Evolutionary conservation across 2,113 vertebrate genomes (phyloP), one percentile per base, ranked within the genome.

Genomic region (Cromileptes altivelis): DNA sequence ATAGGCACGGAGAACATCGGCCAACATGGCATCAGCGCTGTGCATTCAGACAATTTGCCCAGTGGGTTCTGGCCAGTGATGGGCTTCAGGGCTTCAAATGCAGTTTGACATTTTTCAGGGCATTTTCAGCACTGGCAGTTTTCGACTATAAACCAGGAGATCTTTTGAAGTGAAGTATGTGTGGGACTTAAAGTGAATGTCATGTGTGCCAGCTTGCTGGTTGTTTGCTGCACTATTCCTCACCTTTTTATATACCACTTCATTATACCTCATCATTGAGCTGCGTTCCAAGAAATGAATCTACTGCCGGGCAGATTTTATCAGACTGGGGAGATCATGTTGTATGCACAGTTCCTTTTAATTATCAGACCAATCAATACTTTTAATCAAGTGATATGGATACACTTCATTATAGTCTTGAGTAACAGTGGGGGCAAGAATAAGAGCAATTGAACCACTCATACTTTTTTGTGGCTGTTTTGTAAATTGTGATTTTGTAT

Each of bases 381-480:
- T 73, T 74, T 87, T 75, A 82, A 88, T 85, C 25, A 77, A 56
- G 55, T 64, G 67, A 81, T 40, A 58, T 81, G 37, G 58, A 81
- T 76, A 7, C 45, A n/a, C 62, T 57, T 81, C 8, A 72, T 65
- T 74, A 57, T 78, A 30, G 25, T 13, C 15, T 15, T 0, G 4
- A 57, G 42, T 57, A 45, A 62, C 52, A 56, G 17, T n/a, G 72
- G 40, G 25, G 25, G 40, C 17, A 70, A 52, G 12, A 82, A 27
- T 60, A 33, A 27, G n/a, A 60, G 30, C 12, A 30, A 23, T 10
- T 64, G 56, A 57, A 52, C 15, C 56, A 70, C 60, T 57, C 65
- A 56, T 33, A 10, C 21, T 55, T 84, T 45, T 65, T 57, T 37
- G 33, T 7, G 18, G 14, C 74, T 70, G 25, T 63, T 1, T 30